These are phyloP conservation scores for Cylas formicarius DNA, from an alignment of 1,140 invertebrate genomes.

Conservation along the genomic window DNA sequence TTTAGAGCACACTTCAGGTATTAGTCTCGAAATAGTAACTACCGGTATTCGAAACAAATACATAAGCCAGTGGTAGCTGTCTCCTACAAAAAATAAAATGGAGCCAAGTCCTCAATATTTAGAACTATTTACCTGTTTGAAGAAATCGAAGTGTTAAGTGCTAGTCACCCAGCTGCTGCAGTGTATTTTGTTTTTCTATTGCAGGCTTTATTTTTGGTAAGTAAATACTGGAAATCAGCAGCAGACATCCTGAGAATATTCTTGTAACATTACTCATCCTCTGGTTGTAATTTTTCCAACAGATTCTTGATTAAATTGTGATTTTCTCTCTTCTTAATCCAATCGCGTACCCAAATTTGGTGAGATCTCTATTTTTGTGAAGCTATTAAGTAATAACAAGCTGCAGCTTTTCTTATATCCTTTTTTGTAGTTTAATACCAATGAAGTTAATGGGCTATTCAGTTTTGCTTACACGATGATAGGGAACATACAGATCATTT, in stretches of 20 bases:
- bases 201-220: too few relatives aligned
- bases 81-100: constrained; percentile 2
- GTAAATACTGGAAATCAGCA: too few relatives aligned
- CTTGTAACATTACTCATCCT: too few relatives aligned
- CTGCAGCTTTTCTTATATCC: constrained; percentile 6
- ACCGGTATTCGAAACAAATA: constrained; percentile 9
- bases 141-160: too few relatives aligned
- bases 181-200: constrained; percentile 8
- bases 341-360: neutral
- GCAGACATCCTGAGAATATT: too few relatives aligned
- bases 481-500: too few relatives aligned
- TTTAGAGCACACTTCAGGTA: constrained; percentile 6
- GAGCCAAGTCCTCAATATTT: neutral
- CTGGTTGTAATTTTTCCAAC: too few relatives aligned
- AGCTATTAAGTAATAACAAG: neutral
- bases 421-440: too few relatives aligned
- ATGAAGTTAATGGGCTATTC: too few relatives aligned
- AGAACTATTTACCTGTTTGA: neutral
- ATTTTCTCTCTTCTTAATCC: too few relatives aligned
- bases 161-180: constrained; percentile 5
- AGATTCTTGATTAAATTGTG: too few relatives aligned
- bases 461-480: too few relatives aligned
- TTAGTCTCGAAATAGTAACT: constrained; percentile 7
- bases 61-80: constrained; percentile 8
- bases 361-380: constrained; percentile 1